Percentiles rank a stretch among this genome's conserved stretches.
Evolutionary conservation across 2,113 vertebrate species (phyloP).

Genomic region (Mormyrus lacerda): DNA sequence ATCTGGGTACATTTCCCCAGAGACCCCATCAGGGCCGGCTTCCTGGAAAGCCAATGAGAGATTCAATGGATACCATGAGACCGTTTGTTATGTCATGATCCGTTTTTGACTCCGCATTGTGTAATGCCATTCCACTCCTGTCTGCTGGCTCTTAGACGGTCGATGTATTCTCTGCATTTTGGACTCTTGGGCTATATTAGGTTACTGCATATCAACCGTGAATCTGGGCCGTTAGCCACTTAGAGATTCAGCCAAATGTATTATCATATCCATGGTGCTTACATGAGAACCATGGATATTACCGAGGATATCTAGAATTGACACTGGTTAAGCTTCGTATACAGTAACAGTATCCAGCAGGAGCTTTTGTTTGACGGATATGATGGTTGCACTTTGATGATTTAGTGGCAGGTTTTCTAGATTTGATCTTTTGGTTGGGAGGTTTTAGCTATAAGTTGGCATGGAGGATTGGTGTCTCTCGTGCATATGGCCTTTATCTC

Average conservation of each 20-base stretch:
- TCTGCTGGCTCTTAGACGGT: not conserved
- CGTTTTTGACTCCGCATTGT: not conserved
- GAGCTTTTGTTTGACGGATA: not conserved
- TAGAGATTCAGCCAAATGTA: not conserved
- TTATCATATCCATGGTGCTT: not conserved
- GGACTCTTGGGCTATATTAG: not conserved
- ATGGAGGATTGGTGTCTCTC: not conserved
- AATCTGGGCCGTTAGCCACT: not conserved
- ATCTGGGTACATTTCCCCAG: not conserved
- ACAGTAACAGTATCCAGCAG: not conserved
- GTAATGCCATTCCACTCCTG: not conserved
- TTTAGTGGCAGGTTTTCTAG: not conserved
- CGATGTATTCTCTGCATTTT: not conserved
- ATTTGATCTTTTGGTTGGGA: not conserved
- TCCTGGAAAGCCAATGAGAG: not conserved
- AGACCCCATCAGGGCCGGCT: not conserved
- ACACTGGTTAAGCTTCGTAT: not conserved
- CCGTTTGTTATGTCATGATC: not conserved
- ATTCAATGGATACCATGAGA: not conserved
- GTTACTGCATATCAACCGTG: conserved; percentile 2
- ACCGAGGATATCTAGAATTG: not conserved
- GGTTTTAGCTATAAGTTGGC: not conserved
- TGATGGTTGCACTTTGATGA: not conserved
- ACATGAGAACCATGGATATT: not conserved
- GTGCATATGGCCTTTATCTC: not conserved